Evolutionary conservation across 2,888 invertebrate genomes (phyloP).

Genomic region (Barypeithes pellucidus): DNA sequence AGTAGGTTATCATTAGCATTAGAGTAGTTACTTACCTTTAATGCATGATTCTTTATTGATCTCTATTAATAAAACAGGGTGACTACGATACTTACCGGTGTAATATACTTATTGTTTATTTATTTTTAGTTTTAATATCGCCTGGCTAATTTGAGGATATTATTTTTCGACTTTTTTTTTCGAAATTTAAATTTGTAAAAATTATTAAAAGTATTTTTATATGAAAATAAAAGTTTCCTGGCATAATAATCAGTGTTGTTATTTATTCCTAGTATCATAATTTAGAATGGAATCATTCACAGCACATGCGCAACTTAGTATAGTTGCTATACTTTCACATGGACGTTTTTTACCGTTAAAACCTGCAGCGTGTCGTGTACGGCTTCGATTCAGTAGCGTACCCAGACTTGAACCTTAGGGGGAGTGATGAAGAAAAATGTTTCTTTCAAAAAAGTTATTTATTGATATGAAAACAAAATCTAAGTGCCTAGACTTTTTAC

Average conservation of each 20-base stretch:
- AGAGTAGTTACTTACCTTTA: background rate
- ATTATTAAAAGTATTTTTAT: slow-evolving; percentile 32
- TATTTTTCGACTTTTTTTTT: slow-evolving; percentile 14
- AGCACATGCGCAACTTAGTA: too few species aligned
- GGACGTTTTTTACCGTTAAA: too few species aligned
- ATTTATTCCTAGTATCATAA: background rate
- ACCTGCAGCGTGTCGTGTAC: too few species aligned
- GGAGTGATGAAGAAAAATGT: too few species aligned
- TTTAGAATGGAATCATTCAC: too few species aligned
- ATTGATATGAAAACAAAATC: too few species aligned
- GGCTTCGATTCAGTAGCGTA: too few species aligned
- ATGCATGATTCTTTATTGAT: slow-evolving; percentile 34
- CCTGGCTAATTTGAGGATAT: slow-evolving; percentile 3
- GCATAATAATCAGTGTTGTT: slow-evolving; percentile 16
- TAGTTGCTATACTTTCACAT: too few species aligned
- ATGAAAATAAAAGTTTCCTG: slow-evolving; percentile 28
- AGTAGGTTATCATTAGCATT: slow-evolving; percentile 4
- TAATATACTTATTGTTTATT: slow-evolving; percentile 8
- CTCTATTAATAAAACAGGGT: slow-evolving; percentile 31
- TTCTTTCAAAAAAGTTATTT: too few species aligned
- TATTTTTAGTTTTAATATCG: background rate
- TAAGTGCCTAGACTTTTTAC: too few species aligned
- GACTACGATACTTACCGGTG: slow-evolving; percentile 1
- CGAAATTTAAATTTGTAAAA: slow-evolving; percentile 12
- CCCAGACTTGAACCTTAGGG: too few species aligned